Base-by-base conservation (phyloP, 2,888 invertebrate genomes). In the Crocallis elinguaria region DNA sequence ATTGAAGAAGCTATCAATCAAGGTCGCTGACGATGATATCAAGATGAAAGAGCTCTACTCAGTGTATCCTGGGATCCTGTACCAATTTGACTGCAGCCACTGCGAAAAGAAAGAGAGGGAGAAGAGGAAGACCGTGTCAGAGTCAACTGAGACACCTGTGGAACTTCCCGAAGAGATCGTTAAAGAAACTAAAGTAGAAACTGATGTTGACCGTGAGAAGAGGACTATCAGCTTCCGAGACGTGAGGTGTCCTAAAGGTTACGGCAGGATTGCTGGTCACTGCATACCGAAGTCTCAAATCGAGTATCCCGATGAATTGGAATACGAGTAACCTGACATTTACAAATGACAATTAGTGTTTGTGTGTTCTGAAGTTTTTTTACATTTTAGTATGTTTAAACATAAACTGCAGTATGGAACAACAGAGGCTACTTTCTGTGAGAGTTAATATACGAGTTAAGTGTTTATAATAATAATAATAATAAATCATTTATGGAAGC, bases 101-200 rank as follows among this genome's bases (percentile, higher is more conserved):
- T 77, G 77, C 33, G 48, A 61, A 2, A 66, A 69, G 17, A 70
- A 66, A 3, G 53, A 52, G 9, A 64, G 77, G 17, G 66, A 43
- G 50, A 77, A 73, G 44, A 56, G 77, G 27, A 71, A 57, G 38
- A 39, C 63, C 16, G 6, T 53, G 12, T 42, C 58, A 0, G 61
- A 50, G 7, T 7, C 12, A 0, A 21, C 32, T 6, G 30, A 17
- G 16, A 9, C 12, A 7, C 16, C 38, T 6, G 30, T 27, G 16
- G 23, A 30, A 4, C 9, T 7, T 6, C 23, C 27, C 0, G 44
- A 44, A 35, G 35, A 35, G 17, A 17, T 3, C 33, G 17, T 13
- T 8, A 7, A 37, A 1, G 41, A 9, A 35, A 53, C 44, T 9
- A 43, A 49, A 4, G 39, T 7, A 2, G 19, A 0, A 2, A 19